A percentile compares a stretch with the other conserved stretches of the same genome.
Conservation (phyloP, 1,140 invertebrate species). For the Rhagoletis pomonella region DNA sequence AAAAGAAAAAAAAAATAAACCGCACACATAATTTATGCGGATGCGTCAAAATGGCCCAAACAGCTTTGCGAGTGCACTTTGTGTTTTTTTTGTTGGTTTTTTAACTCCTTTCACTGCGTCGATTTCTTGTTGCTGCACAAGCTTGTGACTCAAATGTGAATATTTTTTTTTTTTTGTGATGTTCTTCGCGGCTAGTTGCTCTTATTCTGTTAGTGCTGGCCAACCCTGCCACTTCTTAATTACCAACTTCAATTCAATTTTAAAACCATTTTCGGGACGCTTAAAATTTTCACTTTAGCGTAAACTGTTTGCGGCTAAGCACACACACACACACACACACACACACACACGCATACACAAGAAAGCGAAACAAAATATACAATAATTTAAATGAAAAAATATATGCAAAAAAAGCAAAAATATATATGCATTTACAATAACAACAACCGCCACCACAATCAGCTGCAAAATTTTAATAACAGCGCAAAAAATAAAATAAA, state of each 20-base stretch:
- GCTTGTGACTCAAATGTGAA: slow-evolving; percentile 10
- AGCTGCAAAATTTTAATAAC: not conserved
- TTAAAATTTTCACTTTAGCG: slow-evolving; percentile 54
- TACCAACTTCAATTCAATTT: slow-evolving; percentile 56
- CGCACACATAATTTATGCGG: slow-evolving; percentile 45
- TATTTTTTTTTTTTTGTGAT: not conserved
- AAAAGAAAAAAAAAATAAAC: not conserved
- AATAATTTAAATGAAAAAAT: not conserved
- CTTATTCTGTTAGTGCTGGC: not conserved
- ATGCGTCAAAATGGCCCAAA: not conserved
- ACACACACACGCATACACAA: not conserved
- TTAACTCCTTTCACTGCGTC: not conserved
- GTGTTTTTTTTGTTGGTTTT: not conserved
- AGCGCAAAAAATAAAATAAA: not conserved
- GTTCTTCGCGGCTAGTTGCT: not conserved
- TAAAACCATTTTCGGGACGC: slow-evolving; percentile 50
- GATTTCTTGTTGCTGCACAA: not conserved
- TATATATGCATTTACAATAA: not conserved
- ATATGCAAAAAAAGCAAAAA: not conserved
- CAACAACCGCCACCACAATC: not conserved
- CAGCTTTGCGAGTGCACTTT: not conserved
- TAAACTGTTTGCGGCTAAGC: not conserved
- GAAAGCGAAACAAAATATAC: not conserved
- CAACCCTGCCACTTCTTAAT: slow-evolving; percentile 49
- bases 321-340: not conserved